Evolutionary conservation across 2,888 invertebrate genomes (phyloP), one percentile per base, ranked within the genome.

Genomic region (Thecocarcelia acutangulata): DNA sequence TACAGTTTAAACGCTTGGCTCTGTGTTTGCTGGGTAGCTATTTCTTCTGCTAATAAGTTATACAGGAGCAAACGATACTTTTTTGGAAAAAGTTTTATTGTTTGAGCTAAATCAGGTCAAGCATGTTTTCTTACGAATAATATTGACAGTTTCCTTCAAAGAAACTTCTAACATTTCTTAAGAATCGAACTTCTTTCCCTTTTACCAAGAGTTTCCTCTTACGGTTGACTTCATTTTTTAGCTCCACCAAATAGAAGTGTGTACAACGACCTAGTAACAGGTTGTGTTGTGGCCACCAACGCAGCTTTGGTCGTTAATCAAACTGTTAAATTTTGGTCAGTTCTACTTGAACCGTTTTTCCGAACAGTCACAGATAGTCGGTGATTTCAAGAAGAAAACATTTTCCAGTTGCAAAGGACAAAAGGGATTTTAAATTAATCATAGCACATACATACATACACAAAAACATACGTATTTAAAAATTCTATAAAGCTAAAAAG

Each of bases 251-350:
- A 48, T 54, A 44, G 24, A 58, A 56, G 21, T 58, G 28, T 70
- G 40, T 77, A 54, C 50, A 79, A 63, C 74, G 68, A 80, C 84
- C 83, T 84, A 84, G 85, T 84, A 83, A 84, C 79, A 59, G 33
- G 56, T 75, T 78, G 17, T 84, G 83, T 63, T 80, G 74, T 87
- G 87, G 86, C 85, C 87, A 87, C 84, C 85, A 85, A 85, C 73
- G 83, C 63, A 84, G 80, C 72, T 83, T 84, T 83, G 78, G 56
- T 85, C 84, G 84, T 82, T 54, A 83, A 84, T 80, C 79, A 73
- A 58, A 80, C 78, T 74, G 52, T 70, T 76, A 58, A 83, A 83
- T 79, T 84, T 59, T 87, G 90, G 89, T 89, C 90, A 90, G 90
- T 90, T 86, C 84, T 84, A 75, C 80, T 85, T 83, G 87, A 80